These are phyloP conservation scores for Calyptomena viridis DNA, from an alignment of 2,113 vertebrate species.

Conservation along the genomic window DNA sequence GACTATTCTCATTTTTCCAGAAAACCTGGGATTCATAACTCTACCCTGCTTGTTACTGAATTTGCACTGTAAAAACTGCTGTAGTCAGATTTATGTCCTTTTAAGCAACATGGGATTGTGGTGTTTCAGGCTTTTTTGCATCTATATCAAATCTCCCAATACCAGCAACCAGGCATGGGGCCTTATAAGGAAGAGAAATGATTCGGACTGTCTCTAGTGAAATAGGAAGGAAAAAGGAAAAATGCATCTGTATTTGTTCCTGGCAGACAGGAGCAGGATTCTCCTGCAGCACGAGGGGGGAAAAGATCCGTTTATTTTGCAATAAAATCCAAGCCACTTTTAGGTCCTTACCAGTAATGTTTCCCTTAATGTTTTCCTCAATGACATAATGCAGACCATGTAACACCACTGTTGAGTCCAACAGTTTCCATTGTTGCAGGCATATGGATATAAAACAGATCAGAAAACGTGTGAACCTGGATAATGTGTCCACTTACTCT, in stretches of 20 bases:
- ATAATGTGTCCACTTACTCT: background rate
- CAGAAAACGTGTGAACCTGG: background rate
- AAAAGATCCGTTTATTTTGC: background rate
- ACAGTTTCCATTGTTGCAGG: background rate
- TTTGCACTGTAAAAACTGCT: background rate
- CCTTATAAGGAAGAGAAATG: background rate
- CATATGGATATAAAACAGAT: background rate
- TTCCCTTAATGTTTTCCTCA: background rate
- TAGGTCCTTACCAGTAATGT: background rate
- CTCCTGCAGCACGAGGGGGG: background rate
- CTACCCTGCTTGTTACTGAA: background rate
- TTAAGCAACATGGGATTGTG: accelerated
- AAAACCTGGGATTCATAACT: background rate
- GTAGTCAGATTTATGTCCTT: background rate
- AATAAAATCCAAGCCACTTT: background rate
- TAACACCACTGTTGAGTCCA: background rate
- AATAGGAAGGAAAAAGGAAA: background rate
- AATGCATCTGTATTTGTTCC: background rate
- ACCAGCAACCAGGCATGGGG: background rate
- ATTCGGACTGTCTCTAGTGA: background rate
- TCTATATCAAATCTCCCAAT: background rate
- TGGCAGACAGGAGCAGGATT: background rate
- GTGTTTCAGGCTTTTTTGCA: background rate
- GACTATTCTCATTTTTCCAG: background rate
- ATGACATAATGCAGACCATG: background rate